Evolutionary conservation across 1,140 invertebrate genomes (phyloP).

Genomic region (Neotoxoptera formosana): DNA sequence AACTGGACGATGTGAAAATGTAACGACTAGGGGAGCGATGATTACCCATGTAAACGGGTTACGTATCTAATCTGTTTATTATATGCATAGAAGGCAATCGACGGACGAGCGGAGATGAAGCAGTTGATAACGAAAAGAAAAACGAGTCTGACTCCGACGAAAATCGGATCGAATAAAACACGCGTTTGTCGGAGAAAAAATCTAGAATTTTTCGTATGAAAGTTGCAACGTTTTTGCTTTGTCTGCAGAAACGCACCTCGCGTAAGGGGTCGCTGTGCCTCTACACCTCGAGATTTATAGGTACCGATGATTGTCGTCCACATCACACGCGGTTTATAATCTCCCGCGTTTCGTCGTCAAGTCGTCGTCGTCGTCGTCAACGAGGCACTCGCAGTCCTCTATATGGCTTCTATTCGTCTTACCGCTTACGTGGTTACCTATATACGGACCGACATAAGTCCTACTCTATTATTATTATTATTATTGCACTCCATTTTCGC

Average conservation of each 20-base stretch:
- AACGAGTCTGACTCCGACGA: neutral
- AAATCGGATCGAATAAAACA: neutral
- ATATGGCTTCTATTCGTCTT: neutral
- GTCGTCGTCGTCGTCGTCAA: neutral
- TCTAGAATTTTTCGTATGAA: neutral
- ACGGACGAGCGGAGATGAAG: neutral
- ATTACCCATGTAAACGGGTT: too few species aligned
- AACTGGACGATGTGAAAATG: too few species aligned
- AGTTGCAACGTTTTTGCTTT: neutral
- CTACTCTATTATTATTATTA: neutral
- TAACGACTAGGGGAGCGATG: too few species aligned
- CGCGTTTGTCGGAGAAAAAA: neutral
- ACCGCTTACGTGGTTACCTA: neutral
- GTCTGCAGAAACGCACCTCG: neutral
- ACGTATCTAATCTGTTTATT: neutral
- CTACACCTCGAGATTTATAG: neutral
- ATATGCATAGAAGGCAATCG: neutral
- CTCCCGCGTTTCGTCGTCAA: neutral
- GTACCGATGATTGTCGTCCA: neutral
- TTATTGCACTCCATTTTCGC: neutral
- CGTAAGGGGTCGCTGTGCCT: neutral
- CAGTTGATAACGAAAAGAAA: neutral
- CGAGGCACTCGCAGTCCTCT: neutral
- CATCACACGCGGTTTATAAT: neutral
- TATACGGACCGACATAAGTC: neutral